Conservation (phyloP, 1,140 invertebrate species). For the Riptortus pedestris region DNA sequence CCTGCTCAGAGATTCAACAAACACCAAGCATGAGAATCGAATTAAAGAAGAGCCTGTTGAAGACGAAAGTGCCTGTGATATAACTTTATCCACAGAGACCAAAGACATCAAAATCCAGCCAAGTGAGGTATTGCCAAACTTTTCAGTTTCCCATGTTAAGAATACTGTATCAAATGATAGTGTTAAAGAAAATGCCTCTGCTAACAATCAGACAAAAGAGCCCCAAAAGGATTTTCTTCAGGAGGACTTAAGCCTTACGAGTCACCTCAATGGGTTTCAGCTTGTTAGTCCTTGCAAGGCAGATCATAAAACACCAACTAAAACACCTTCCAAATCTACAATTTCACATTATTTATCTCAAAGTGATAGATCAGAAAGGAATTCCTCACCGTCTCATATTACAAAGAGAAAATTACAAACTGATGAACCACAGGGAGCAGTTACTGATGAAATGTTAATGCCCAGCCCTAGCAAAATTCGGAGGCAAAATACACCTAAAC, state of each 20-base stretch:
- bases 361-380: slow-evolving; percentile 1
- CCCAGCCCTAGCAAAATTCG: slow-evolving; percentile 30
- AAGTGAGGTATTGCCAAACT: slow-evolving; percentile 10
- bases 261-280: slow-evolving; percentile 31
- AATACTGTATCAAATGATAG: slow-evolving; percentile 15
- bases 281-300: slow-evolving; percentile 30
- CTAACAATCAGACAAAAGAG: slow-evolving; percentile 22
- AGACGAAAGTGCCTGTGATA: slow-evolving; percentile 16
- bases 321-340: neutral
- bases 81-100: neutral
- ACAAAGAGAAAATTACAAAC: slow-evolving; percentile 19
- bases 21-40: neutral
- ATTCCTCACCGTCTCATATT: slow-evolving; percentile 1
- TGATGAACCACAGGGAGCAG: neutral
- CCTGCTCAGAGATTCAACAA: neutral
- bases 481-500: slow-evolving; percentile 15
- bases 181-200: slow-evolving; percentile 22
- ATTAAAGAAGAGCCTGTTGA: slow-evolving; percentile 16
- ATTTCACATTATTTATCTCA: neutral
- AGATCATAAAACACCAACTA: slow-evolving; percentile 10
- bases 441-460: slow-evolving; percentile 29
- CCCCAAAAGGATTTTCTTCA: slow-evolving; percentile 26
- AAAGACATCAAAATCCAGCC: neutral
- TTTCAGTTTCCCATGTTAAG: neutral
- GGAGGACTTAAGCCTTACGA: slow-evolving; percentile 32